Evolutionary conservation across 2,797 vertebrate genomes (phyloP).

Genomic region (Salmo trutta): DNA sequence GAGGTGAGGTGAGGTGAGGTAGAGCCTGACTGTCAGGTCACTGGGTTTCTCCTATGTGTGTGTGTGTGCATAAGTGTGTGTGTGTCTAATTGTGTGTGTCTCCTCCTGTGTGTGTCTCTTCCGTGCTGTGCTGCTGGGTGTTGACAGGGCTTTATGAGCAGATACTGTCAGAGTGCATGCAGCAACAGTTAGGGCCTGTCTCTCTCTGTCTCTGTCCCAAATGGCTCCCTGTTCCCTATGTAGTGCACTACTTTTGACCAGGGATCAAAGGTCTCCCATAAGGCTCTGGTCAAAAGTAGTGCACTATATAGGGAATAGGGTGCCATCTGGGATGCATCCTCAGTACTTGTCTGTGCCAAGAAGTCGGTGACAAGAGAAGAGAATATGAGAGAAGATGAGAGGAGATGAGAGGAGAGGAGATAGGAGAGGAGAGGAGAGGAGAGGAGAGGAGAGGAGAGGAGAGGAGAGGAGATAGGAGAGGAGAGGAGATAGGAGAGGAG

Average conservation of each 20-base stretch:
- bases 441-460: no score
- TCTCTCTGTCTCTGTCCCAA: constrained; percentile 58
- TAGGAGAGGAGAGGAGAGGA: no score
- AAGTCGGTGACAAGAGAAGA: no score
- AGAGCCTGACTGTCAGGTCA: constrained; percentile 15
- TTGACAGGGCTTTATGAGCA: constrained; percentile 77
- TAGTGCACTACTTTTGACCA: neutral
- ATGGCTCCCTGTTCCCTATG: constrained; percentile 26
- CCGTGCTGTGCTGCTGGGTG: constrained; percentile 61
- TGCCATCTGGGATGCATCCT: neutral
- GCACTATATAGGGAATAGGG: neutral
- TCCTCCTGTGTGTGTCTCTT: constrained; percentile 20
- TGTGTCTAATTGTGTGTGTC: neutral
- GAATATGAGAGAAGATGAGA: no score
- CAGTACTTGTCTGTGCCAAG: neutral
- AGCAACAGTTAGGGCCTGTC: constrained; percentile 59
- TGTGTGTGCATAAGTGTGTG: neutral
- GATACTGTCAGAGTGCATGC: constrained; percentile 73
- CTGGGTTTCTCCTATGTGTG: neutral
- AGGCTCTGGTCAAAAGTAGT: neutral
- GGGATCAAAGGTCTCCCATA: neutral
- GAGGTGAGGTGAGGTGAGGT: neutral
- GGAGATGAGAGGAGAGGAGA: no score
- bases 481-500: no score
- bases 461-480: no score